Evolutionary conservation across 2,888 invertebrate genomes (phyloP), one percentile per base, ranked within the genome.

Genomic region (Horisme vitalbata): DNA sequence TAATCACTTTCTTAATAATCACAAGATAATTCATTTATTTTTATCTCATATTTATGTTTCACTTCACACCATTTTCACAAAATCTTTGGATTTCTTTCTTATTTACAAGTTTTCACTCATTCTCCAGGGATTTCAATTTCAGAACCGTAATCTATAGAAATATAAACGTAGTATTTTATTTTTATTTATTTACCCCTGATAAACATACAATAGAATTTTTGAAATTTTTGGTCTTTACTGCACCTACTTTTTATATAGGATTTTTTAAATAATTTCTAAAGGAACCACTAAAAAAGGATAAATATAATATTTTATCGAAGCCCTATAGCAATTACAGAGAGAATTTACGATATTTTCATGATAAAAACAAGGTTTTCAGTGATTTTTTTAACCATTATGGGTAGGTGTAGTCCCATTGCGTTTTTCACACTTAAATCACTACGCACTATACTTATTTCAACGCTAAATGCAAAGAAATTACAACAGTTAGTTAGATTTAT

Each of bases 401-500:
- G 35, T 61, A 62, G 57, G 60, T 57, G 51, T 46, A 45, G 55
- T 55, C 52, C 33, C 36, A 41, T 38, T 30, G 24, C 15, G 54
- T 48, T 58, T 63, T 63, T 47, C 10, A 24, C 31, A 21, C 28
- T 20, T 5, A 5, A 37, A 44, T 36, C 38, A 41, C 13, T 55
- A 49, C 41, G 46, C 57, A 61, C 44, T 49, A 52, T 14, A 59
- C 55, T 55, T 45, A 45, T 48, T 44, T 35, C 35, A 31, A 27
- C 49, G 41, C 49, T 39, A 49, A 34, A 39, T 15, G 5, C 2
- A 21, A 12, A 14, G 12, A 20, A 53, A 26, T 24, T 13, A 27
- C 48, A 53, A 37, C 20, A 50, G 11, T 45, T 33, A 45, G 9
- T 37, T 62, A 72, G 67, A 79, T 78, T 80, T 73, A 77, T 45